Base-by-base conservation (phyloP, 1,140 invertebrate genomes). In the Conus betulinus region DNA sequence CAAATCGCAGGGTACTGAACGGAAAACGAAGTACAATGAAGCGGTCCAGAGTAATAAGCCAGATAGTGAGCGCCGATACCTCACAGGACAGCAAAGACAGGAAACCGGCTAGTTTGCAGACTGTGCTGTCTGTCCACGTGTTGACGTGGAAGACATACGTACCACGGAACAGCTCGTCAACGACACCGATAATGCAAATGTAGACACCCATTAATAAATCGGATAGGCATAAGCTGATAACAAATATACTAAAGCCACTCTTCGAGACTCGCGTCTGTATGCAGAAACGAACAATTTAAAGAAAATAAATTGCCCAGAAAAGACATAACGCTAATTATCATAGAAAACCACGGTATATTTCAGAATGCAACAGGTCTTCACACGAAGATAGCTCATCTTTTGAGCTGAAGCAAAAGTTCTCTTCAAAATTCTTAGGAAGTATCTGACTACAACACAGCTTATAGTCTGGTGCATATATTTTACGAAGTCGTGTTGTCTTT, bases 201-300 rank as follows among this genome's bases (percentile, higher is more conserved):
- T 84, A 84, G 52, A 84, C 1, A 55, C 83, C 83, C 83, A 84
- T 84, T 8, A 84, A 25, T 17, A 84, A 57, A 60, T 84, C 83
- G 10, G 83, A 51, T 20, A 84, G 5, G 25, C 8, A 60, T 25
- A 84, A 23, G 57, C 55, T 13, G n/a, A 27, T 57, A 27, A 84
- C 13, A 15, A 84, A 57, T 6, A 25, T 0, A 25, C 57, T 27
- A n/a, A 84, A 84, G 15, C 83, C 51, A 25, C 52, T 8, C 25
- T 53, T 8, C 15, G 25, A 23, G 27, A 7, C 17, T 57, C 8
- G 3, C 23, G 53, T 55, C 11, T 55, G 52, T 20, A 60, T 15
- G 23, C 13, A 84, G 15, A 60, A 25, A 55, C 53, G 83, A 55
- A 20, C 15, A 6, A 84, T 15, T 15, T 11, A 84, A 84, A 20